A percentile compares a stretch with the other conserved stretches of the same genome.
Conservation (phyloP, 2,113 vertebrate genomes). For the Trichomycterus rosablanca region DNA sequence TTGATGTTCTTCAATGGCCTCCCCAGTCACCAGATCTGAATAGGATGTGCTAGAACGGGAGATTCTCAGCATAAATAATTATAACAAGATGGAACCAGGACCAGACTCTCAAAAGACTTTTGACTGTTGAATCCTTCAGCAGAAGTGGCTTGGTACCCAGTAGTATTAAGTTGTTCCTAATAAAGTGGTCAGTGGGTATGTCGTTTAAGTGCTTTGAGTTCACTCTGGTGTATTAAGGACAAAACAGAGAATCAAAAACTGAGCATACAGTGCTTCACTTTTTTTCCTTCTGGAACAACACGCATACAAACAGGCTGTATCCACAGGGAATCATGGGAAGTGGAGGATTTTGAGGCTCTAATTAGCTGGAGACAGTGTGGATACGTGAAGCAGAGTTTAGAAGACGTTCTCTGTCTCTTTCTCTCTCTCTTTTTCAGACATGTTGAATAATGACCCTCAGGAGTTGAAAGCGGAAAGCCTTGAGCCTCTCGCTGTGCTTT, state of each 20-base stretch:
- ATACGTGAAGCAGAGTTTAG: background rate
- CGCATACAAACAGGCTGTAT: background rate
- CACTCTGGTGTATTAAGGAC: background rate
- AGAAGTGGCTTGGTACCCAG: too few species aligned
- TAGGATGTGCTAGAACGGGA: too few species aligned
- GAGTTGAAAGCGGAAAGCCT: conserved; percentile 42
- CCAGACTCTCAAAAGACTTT: too few species aligned
- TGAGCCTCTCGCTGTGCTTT: too few species aligned
- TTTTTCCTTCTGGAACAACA: background rate
- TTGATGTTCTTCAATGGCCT: too few species aligned
- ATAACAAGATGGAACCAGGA: too few species aligned
- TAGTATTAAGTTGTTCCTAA: too few species aligned
- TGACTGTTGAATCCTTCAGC: too few species aligned
- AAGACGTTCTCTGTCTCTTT: background rate
- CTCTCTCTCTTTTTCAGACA: conserved; percentile 4
- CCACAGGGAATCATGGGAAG: conserved; percentile 18
- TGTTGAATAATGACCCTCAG: conserved; percentile 43
- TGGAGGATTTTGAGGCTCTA: conserved; percentile 20
- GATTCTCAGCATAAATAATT: too few species aligned
- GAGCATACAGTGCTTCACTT: background rate
- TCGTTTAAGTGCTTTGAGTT: background rate
- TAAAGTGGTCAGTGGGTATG: too few species aligned
- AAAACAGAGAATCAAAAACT: background rate
- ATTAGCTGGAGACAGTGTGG: conserved; percentile 12
- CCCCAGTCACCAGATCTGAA: too few species aligned